Evolutionary conservation across 2,797 vertebrate genomes (phyloP).

Genomic region (Enteromius mattozi): DNA sequence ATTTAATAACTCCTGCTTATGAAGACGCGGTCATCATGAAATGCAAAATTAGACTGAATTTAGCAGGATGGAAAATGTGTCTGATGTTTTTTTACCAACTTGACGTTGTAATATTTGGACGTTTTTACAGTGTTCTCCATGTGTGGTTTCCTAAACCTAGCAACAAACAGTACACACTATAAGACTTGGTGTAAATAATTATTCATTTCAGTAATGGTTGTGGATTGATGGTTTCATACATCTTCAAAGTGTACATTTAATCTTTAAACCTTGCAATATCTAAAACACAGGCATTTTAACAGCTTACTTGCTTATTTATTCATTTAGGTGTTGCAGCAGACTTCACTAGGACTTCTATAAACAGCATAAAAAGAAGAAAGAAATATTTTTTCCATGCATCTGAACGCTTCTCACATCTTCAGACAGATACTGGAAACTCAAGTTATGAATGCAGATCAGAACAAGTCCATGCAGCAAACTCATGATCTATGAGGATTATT

Average conservation of each 20-base stretch:
- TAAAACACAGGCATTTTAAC: neutral
- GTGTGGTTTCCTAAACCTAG: neutral
- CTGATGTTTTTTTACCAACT: neutral
- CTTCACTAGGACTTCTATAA: neutral
- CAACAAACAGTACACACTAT: neutral
- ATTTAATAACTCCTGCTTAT: neutral
- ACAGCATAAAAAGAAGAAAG: neutral
- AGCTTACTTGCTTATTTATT: neutral
- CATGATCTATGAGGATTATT: neutral
- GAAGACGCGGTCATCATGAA: neutral
- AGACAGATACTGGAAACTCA: conserved; percentile 13
- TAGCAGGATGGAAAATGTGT: neutral
- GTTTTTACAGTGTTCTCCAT: neutral
- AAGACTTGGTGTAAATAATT: neutral
- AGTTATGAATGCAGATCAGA: conserved; percentile 37
- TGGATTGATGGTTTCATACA: neutral
- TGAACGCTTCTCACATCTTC: neutral
- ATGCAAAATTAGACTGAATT: neutral
- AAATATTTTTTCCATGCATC: neutral
- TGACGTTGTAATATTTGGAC: neutral
- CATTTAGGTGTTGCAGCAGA: neutral
- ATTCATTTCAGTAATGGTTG: neutral
- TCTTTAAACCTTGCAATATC: neutral
- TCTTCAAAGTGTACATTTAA: conserved; percentile 3
- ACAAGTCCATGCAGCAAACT: conserved; percentile 27